Evolutionary conservation across 2,797 vertebrate genomes (phyloP).

Genomic region (Halcyon leucocephala): DNA sequence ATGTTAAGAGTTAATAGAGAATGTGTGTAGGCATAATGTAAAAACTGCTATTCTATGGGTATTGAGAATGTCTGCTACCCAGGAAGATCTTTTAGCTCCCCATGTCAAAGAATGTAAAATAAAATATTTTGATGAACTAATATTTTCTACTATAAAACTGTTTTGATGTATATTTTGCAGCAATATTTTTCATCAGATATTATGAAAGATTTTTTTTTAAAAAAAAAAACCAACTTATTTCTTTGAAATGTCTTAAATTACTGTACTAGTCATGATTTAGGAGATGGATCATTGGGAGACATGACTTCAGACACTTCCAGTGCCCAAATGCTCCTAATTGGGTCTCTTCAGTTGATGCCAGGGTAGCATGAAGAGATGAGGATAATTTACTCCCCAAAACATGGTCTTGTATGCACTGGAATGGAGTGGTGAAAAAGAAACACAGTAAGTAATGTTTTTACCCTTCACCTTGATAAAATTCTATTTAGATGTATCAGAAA

Average conservation of each 20-base stretch:
- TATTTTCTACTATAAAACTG: background rate
- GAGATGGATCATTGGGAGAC: accelerated
- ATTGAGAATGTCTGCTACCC: background rate
- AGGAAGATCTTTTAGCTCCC: background rate
- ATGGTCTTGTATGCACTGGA: background rate
- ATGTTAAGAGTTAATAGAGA: background rate
- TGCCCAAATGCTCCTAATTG: background rate
- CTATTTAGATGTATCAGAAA: background rate
- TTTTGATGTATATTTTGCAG: background rate
- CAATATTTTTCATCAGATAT: background rate
- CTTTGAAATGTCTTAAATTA: background rate
- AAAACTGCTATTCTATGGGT: background rate
- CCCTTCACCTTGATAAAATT: background rate
- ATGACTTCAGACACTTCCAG: background rate
- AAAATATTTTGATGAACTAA: background rate
- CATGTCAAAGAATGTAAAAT: background rate
- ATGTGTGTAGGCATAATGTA: background rate
- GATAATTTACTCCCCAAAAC: background rate
- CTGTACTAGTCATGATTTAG: background rate
- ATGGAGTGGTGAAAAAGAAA: background rate
- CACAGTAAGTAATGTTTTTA: background rate
- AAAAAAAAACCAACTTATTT: background rate
- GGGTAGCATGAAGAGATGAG: background rate
- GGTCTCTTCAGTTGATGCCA: background rate
- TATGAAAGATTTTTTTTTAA: background rate